Evolutionary conservation across 2,797 vertebrate genomes (phyloP), one percentile per base, ranked within the genome.

Genomic region (Esox masquinongy): DNA sequence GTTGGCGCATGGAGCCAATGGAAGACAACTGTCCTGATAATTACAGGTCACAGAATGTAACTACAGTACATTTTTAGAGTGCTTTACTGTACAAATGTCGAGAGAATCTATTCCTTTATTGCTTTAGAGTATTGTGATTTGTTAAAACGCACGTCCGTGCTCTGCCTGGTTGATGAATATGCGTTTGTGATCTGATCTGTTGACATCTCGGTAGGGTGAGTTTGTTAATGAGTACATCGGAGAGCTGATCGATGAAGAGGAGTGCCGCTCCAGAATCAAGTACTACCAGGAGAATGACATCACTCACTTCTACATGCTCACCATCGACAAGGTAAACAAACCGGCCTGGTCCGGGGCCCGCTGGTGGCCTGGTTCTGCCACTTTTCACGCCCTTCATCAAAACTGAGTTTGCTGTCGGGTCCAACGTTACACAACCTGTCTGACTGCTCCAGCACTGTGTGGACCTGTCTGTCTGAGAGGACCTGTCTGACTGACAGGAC

Each of bases 191-290:
- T 56, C n/a, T 56, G 53, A 56, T 56, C 7, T 0, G n/a, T n/a
- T 56, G 53, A 8, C n/a, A 6, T 9, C 11, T 16, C 61, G 24
- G 14, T 94, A 99, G 98, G 97, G 98, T 0, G 96, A 97, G 87
- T 99, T 99, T 86, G 98, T 99, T 72, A 99, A 99, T 70, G 98
- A 99, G 87, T 99, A 99, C 14, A 95, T 99, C 0, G 98, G 98
- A 0, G 98, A 99, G 90, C 91, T 99, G 85, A 96, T 99, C 0
- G 98, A 99, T 43, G 97, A 99, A 86, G 97, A 99, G 87, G 98
- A 99, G 75, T 99, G 98, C 83, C 93, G 95, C 91, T 96, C 96
- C 11, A 92, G 98, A 77, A 99, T 99, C 90, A 95, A 91, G 80
- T 92, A 93, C 1, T 97, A 97, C 2, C 98, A 99, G 9, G 98